phyloP scores from a whole-genome alignment of 2,113 vertebrate species.

The Coturnix japonica region DNA sequence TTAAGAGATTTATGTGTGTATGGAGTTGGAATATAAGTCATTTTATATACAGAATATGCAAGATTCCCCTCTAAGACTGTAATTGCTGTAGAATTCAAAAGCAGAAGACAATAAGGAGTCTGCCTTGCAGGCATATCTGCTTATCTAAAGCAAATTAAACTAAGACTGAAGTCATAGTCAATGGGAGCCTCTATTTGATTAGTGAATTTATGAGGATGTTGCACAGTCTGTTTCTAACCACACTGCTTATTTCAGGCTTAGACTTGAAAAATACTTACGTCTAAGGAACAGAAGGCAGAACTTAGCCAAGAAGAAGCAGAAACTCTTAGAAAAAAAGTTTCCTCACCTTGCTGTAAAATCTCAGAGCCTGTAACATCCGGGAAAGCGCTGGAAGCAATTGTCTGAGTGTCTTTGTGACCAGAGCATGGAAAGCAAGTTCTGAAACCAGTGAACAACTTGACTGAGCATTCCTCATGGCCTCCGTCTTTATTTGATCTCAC shows the following conservation, averaged over 20 bases:
- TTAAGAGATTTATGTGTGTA: neutral
- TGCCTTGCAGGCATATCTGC: neutral
- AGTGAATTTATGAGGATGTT: neutral
- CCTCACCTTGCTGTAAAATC: conserved; percentile 75
- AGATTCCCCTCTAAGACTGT: neutral
- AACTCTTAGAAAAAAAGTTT: conserved; percentile 78
- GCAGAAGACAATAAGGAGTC: neutral
- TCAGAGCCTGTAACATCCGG: conserved; percentile 36
- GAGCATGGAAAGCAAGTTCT: neutral
- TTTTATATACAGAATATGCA: neutral
- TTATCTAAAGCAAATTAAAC: neutral
- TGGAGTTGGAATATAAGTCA: neutral
- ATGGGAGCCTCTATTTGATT: neutral
- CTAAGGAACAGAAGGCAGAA: conserved; percentile 52
- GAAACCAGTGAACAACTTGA: neutral
- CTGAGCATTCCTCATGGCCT: neutral
- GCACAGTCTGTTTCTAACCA: neutral
- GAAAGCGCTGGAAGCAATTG: neutral
- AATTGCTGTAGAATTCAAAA: neutral
- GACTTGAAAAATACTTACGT: conserved; percentile 81
- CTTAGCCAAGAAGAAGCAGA: conserved; percentile 60
- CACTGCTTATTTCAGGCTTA: conserved; percentile 79
- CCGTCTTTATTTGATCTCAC: neutral
- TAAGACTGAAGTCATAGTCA: neutral
- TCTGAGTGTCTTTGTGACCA: neutral